A percentile compares a stretch with the other conserved stretches of the same genome.
Evolutionary conservation across 2,797 vertebrate genomes (phyloP).

Genomic region (Gadopsis marmoratus): DNA sequence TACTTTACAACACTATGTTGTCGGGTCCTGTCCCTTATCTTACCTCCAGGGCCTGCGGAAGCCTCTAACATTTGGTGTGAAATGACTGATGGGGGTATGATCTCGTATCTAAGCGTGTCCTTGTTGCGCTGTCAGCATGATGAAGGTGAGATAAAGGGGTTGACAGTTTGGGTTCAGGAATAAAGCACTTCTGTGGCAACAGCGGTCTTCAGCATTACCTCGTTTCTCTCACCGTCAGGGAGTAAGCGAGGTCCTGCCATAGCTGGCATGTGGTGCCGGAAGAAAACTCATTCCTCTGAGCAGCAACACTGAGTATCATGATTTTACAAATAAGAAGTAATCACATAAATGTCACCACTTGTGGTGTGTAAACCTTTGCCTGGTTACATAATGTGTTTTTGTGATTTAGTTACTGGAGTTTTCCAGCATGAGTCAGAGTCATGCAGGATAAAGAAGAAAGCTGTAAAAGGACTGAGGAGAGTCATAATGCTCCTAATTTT

Average conservation of each 20-base stretch:
- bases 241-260: constrained; percentile 31
- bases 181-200: constrained; percentile 17
- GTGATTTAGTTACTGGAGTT: constrained; percentile 14
- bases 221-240: constrained; percentile 28
- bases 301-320: not conserved
- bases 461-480: constrained; percentile 28
- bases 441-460: constrained; percentile 49
- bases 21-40: not conserved
- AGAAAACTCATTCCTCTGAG: constrained; percentile 20
- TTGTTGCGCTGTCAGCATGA: constrained; percentile 26
- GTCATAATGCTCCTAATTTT: constrained; percentile 41
- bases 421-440: constrained; percentile 15
- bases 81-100: constrained; percentile 30
- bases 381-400: constrained; percentile 39
- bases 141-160: constrained; percentile 31
- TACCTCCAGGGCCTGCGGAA: constrained; percentile 8
- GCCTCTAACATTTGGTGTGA: constrained; percentile 17
- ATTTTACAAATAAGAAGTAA: constrained; percentile 12
- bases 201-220: constrained; percentile 34
- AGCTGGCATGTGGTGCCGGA: constrained; percentile 29
- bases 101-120: constrained; percentile 22
- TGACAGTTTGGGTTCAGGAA: constrained; percentile 45
- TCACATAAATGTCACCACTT: constrained; percentile 32
- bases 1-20: not conserved
- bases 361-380: constrained; percentile 9